Conservation (phyloP, 2,113 vertebrate genomes). For the Phalacrocorax pelagicus region DNA sequence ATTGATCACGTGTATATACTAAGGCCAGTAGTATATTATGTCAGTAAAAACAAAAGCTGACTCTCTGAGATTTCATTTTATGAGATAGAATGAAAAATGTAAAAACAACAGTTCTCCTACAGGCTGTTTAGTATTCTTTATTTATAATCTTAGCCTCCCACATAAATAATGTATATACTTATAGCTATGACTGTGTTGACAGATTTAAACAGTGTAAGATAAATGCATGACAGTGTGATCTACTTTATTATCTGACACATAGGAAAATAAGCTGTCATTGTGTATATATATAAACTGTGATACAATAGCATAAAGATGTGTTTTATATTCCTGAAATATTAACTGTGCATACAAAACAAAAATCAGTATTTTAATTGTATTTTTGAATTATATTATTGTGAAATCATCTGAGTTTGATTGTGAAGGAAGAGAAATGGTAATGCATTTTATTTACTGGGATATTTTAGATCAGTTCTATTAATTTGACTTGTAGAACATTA, state of each 20-base stretch:
- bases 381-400: background rate
- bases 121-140: background rate
- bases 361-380: constrained; percentile 1
- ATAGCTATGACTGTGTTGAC: background rate
- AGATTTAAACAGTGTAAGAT: background rate
- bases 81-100: background rate
- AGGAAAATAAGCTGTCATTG: background rate
- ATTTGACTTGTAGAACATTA: background rate
- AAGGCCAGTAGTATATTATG: background rate
- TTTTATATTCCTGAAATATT: background rate
- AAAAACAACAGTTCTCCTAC: background rate
- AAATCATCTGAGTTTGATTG: background rate
- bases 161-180: constrained; percentile 12
- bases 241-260: background rate
- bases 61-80: background rate
- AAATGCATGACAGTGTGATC: background rate
- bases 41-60: background rate
- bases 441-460: constrained; percentile 9
- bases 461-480: constrained; percentile 2
- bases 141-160: background rate
- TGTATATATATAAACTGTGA: background rate
- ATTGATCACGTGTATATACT: background rate
- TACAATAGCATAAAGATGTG: background rate
- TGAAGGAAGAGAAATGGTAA: background rate
- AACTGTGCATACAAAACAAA: background rate